phyloP scores from a whole-genome alignment of 2,888 invertebrate genomes.

The Pachydiplax longipennis region DNA sequence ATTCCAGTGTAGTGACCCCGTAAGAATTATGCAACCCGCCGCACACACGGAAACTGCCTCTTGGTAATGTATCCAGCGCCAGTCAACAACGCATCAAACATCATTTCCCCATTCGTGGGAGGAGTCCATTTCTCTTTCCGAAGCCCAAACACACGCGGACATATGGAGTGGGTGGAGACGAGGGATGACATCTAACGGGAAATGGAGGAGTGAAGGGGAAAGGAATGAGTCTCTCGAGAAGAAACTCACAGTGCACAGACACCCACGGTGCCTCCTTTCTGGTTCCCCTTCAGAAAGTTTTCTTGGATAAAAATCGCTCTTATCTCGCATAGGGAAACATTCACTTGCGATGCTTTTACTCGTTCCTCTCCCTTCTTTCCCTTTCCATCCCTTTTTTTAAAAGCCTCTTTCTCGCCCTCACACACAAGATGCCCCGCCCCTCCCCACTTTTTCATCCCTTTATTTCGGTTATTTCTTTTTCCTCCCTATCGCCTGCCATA shows the following conservation, averaged over 20 bases:
- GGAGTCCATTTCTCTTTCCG: neutral
- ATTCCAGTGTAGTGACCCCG: neutral
- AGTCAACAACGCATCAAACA: neutral
- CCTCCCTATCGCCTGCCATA: neutral
- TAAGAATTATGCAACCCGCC: neutral
- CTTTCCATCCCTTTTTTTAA: neutral
- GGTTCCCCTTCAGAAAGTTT: neutral
- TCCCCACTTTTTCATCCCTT: neutral
- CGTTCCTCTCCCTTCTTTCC: neutral
- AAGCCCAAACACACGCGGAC: neutral
- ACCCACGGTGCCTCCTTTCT: neutral
- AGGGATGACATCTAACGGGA: neutral
- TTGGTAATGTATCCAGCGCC: neutral
- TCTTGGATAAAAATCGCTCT: constrained; percentile 24
- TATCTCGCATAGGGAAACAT: constrained; percentile 8
- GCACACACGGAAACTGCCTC: neutral
- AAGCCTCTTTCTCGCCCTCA: neutral
- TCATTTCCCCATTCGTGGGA: neutral
- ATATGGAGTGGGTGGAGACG: neutral
- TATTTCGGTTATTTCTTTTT: neutral
- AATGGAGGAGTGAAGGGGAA: neutral
- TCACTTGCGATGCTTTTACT: constrained; percentile 16
- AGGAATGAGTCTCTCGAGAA: neutral
- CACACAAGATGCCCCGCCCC: neutral
- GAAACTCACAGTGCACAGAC: neutral